Base-by-base conservation (phyloP, 1,140 invertebrate genomes). In the Drosophila parvula region DNA sequence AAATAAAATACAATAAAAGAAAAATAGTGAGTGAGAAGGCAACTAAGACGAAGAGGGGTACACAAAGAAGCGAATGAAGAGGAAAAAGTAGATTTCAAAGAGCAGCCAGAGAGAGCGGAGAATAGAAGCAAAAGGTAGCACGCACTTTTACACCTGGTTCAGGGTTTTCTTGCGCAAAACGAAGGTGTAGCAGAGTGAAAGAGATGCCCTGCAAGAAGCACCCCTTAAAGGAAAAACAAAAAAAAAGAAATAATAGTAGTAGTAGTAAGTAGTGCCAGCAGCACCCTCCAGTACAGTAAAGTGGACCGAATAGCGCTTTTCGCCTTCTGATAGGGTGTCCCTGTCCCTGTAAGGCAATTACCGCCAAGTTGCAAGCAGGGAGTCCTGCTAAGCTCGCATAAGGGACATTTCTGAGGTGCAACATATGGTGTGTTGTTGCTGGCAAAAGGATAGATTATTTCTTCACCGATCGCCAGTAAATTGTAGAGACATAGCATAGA, bases 121-220 rank as follows among this genome's bases (percentile, higher is more conserved):
- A 53, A 22, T 43, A 45, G 53, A 40, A 30, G 62, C 32, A 47
- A 68, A 70, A 71, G 64, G 61, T 65, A 59, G 47, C 60, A 38
- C 68, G 68, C 51, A 71, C 68, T 59, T 56, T 57, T 80, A 67
- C 83, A 86, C 83, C 83, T 86, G 83, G 83, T 81, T 55, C 65
- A n/a, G 22, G 64, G 64, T 32, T 53, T 61, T 58, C 81, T 81
- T 81, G 81, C 78, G 63, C 83, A 79, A 88, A 36, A 76, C 50
- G 41, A 10, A 69, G 64, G 64, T 67, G 70, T 45, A 34, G 16
- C 36, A 56, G 48, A 43, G 75, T n/a, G 32, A 44, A 41, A 30
- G 53, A 64, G 47, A 69, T 22, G 38, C n/a, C 45, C 60, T 18
- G 11, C n/a, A 45, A 77, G 76, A 88, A 88, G 80, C 84, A 88